Evolutionary conservation across 2,797 vertebrate genomes (phyloP), one percentile per base, ranked within the genome.

Genomic region (Nasua narica): DNA sequence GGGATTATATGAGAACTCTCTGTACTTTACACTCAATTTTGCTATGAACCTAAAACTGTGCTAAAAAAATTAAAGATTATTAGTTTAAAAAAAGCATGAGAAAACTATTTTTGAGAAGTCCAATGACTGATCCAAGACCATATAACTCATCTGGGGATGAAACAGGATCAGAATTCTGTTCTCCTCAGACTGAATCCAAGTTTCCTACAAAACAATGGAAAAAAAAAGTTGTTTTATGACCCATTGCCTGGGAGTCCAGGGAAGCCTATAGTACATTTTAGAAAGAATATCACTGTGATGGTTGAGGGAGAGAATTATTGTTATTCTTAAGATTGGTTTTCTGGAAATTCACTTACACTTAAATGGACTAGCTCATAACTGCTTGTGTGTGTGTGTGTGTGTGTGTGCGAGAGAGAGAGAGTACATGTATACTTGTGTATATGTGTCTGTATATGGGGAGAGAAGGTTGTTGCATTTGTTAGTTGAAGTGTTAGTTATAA

Each of bases 241-340:
- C 12, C 4, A 2, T 25, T 10, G 70, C 58, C 43, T 83, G 40
- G 58, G 54, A 77, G 50, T 56, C 40, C 35, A 74, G 43, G 9
- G 10, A 81, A n/a, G n/a, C 5, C 1, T 50, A 15, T 12, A 12
- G 29, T 1, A 35, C 15, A 27, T 37, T 91, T 82, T 9, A 29
- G 87, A 67, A 82, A 65, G 67, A 60, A 77, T 15, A 25, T 16
- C 67, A 7, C 12, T 12, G 29, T 16, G 62, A 23, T n/a, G 5
- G 23, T 3, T 8, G 8, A 12, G 79, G 32, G 32, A 9, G 40
- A 40, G 67, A 5, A 15, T 5, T 54, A 7, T 15, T 5, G 13
- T 69, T n/a, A 62, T 29, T 83, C 21, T 86, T 29, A 29, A 32
- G 81, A 37, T n/a, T 79, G 56, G 37, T 29, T 91, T 95, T 89